Base-by-base conservation (phyloP, 2,797 vertebrate genomes). In the Sebastes goodei region DNA sequence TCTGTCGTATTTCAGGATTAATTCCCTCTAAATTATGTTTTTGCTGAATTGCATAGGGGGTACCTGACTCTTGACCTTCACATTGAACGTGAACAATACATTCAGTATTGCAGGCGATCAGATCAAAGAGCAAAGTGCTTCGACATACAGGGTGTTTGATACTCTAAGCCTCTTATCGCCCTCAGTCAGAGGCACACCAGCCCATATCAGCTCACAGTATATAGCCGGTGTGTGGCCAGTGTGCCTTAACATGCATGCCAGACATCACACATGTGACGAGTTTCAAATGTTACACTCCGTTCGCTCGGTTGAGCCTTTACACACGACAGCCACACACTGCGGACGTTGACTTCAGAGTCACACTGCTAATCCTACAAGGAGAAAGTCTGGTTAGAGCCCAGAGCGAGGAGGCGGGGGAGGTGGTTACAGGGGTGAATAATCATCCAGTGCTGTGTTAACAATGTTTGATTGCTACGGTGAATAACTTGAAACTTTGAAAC, bases 151-250 rank as follows among this genome's bases (percentile, higher is more conserved):
- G 2, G 33, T 42, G 49, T 82, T 76, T 78, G 38, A 84, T 82
- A 53, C 82, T 69, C n/a, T 91, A 93, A 92, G 85, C 89, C 42
- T 88, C 86, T 93, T 93, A 86, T 80, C 20, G n/a, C 38, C 64
- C 64, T 71, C 38, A 71, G 74, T 74, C 76, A 62, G 71, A 78
- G 57, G 33, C 76, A 69, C 61, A 72, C 62, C 65, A 60, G 65
- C 83, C 49, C 57, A 64, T 70, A 81, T 85, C 81, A 68, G 81
- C 80, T 77, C 74, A 71, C 65, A 64, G 66, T 78, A 71, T 32
- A 68, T 32, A 68, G 63, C 52, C 46, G 21, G 63, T 74, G 74
- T 85, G 78, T 32, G 65, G 61, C 52, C 53, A 20, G 63, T 74
- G 72, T 85, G 78, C 20, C 8, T 74, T 84, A 62, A 80, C 64